Evolutionary conservation across 1,140 invertebrate species (phyloP).

Genomic region (Brachionus plicatilis): DNA sequence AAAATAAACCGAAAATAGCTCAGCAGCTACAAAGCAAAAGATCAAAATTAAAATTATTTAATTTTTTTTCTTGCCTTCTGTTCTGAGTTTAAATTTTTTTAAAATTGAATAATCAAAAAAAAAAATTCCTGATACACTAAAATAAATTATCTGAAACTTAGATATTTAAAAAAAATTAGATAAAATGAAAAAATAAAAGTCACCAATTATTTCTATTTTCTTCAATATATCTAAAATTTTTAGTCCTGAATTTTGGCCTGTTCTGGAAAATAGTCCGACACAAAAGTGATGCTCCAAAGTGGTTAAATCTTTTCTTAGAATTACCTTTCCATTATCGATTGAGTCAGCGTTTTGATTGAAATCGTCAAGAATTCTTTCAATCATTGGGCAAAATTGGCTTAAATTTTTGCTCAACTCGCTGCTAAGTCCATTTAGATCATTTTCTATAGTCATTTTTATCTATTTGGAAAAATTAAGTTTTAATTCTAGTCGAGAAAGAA

Average conservation of each 20-base stretch:
- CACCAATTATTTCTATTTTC: not conserved
- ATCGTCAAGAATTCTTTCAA: not conserved
- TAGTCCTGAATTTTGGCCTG: no score
- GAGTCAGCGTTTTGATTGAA: not conserved
- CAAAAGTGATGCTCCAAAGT: no score
- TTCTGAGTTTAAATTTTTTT: not conserved
- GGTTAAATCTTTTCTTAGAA: no score
- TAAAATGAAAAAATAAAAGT: no score
- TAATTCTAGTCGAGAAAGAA: not conserved
- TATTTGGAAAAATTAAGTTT: not conserved
- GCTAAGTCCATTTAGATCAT: not conserved
- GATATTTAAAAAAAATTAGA: no score
- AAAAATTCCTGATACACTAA: not conserved
- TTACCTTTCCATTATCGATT: slow-evolving; percentile 11
- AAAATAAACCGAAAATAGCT: no score
- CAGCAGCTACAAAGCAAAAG: no score
- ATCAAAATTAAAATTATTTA: no score
- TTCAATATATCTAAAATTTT: no score
- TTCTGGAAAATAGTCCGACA: no score
- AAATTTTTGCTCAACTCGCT: not conserved
- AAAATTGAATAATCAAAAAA: not conserved
- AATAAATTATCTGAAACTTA: no score
- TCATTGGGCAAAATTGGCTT: not conserved
- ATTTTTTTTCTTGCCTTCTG: no score
- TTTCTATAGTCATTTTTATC: slow-evolving; percentile 17